phyloP scores from a whole-genome alignment of 2,888 invertebrate species.

The Eupithecia inturbata region DNA sequence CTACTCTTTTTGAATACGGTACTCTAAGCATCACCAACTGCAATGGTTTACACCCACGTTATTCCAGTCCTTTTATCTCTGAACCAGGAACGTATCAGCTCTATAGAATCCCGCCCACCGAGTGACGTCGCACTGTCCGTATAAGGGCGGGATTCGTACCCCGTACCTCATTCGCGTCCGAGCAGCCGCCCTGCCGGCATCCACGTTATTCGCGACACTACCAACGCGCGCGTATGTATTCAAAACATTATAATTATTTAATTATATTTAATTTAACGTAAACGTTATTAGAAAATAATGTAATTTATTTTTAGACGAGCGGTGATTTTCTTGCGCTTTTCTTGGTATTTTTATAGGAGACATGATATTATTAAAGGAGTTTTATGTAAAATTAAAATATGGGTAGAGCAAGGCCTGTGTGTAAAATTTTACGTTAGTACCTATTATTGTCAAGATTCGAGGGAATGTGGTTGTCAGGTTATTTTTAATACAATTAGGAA shows the following conservation, averaged over 20 bases:
- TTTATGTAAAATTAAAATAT: not conserved
- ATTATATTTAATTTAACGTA: not conserved
- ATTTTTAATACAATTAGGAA: not conserved
- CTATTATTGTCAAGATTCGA: not conserved
- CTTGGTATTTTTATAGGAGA: not conserved
- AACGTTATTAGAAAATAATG: not conserved
- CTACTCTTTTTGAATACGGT: not conserved
- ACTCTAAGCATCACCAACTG: not conserved
- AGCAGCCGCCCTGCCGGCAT: constrained; percentile 72
- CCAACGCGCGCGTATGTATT: constrained; percentile 79
- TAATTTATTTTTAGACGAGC: not conserved
- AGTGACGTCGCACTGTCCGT: constrained; percentile 55
- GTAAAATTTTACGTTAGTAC: not conserved
- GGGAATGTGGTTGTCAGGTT: not conserved
- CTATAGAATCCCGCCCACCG: constrained; percentile 68
- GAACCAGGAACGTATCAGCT: constrained; percentile 43
- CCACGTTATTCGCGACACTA: constrained; percentile 51
- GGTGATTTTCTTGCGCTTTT: not conserved
- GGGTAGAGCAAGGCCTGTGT: not conserved
- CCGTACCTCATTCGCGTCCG: constrained; percentile 68
- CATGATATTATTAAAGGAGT: not conserved
- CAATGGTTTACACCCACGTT: constrained; percentile 5
- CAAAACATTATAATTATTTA: constrained; percentile 28
- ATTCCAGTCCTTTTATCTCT: constrained; percentile 11
- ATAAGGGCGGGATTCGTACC: constrained; percentile 69